Evolutionary conservation across 2,113 vertebrate species (phyloP).

Genomic region (Pollachius pollachius): DNA sequence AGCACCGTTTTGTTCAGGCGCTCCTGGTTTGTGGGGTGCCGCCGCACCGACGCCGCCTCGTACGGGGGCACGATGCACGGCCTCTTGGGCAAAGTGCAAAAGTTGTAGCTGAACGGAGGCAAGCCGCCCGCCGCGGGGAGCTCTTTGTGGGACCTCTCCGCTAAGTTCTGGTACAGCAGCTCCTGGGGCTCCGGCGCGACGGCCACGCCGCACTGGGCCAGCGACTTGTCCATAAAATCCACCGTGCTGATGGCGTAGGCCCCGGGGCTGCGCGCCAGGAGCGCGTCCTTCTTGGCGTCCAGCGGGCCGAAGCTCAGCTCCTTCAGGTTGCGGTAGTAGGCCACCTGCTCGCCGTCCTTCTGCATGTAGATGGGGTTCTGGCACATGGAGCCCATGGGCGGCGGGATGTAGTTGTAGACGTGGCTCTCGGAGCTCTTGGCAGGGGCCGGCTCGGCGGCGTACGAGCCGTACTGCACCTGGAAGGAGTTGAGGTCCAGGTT

Average conservation of each 20-base stretch:
- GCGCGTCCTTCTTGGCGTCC: slow-evolving; percentile 83
- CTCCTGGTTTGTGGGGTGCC: slow-evolving; percentile 83
- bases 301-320: slow-evolving; percentile 85
- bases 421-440: slow-evolving; percentile 88
- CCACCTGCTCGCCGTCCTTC: slow-evolving; percentile 88
- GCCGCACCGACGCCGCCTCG: slow-evolving; percentile 80
- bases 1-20: slow-evolving; percentile 92
- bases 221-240: slow-evolving; percentile 84
- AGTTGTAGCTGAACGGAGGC: slow-evolving; percentile 86
- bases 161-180: slow-evolving; percentile 92
- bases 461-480: slow-evolving; percentile 93
- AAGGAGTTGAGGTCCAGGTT: slow-evolving; percentile 92
- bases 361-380: slow-evolving; percentile 99
- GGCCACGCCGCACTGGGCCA: slow-evolving; percentile 60
- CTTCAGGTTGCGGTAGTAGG: slow-evolving; percentile 91
- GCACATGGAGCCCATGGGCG: slow-evolving; percentile 94
- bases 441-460: slow-evolving; percentile 76
- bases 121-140: slow-evolving; percentile 78
- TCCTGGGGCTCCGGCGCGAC: slow-evolving; percentile 78
- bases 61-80: slow-evolving; percentile 86
- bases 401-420: slow-evolving; percentile 94
- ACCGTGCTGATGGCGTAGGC: slow-evolving; percentile 92
- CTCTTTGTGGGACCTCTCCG: slow-evolving; percentile 87
- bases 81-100: slow-evolving; percentile 98
- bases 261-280: slow-evolving; percentile 68